Evolutionary conservation across 2,888 invertebrate species (phyloP).

Genomic region (Oscheius onirici): DNA sequence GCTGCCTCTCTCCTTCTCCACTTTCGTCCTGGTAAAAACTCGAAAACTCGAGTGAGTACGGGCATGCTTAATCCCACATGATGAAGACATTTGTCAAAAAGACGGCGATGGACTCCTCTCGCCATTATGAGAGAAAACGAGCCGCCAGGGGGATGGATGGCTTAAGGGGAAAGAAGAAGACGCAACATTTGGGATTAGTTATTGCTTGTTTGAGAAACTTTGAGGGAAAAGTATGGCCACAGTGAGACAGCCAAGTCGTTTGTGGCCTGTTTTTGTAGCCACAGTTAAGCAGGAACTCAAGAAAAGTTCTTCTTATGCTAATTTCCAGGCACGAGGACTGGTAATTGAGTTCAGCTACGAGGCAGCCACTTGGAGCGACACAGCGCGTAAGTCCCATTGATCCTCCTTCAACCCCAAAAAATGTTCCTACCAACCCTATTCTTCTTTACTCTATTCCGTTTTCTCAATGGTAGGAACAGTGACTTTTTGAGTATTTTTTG

Average conservation of each 20-base stretch:
- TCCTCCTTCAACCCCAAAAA: slow-evolving; percentile 6
- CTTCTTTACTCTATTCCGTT: not conserved
- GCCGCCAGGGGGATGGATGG: not conserved
- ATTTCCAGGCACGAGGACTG: slow-evolving; percentile 31
- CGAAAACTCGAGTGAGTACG: slow-evolving; percentile 4
- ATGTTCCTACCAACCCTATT: slow-evolving; percentile 12
- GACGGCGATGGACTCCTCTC: slow-evolving; percentile 10
- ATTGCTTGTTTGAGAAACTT: not conserved
- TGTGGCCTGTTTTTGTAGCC: too few relatives aligned
- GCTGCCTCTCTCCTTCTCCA: slow-evolving; percentile 44
- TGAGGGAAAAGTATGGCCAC: slow-evolving; percentile 11
- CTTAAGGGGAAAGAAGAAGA: not conserved
- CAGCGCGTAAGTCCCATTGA: slow-evolving; percentile 32
- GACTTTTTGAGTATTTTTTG: not conserved
- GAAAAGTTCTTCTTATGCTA: slow-evolving; percentile 25
- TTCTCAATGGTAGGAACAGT: not conserved
- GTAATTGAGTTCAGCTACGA: slow-evolving; percentile 37
- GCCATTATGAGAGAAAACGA: slow-evolving; percentile 15
- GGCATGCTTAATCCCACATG: slow-evolving; percentile 14
- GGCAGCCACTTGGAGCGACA: slow-evolving; percentile 29
- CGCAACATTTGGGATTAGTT: not conserved
- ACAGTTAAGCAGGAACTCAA: too few relatives aligned
- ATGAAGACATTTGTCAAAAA: slow-evolving; percentile 22
- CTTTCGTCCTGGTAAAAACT: slow-evolving; percentile 50
- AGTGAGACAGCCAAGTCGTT: too few relatives aligned